Percentiles rank a stretch among this genome's conserved stretches.
These are phyloP conservation scores for Erebia ligea DNA, from an alignment of 2,888 invertebrate genomes.

Conservation along the genomic window DNA sequence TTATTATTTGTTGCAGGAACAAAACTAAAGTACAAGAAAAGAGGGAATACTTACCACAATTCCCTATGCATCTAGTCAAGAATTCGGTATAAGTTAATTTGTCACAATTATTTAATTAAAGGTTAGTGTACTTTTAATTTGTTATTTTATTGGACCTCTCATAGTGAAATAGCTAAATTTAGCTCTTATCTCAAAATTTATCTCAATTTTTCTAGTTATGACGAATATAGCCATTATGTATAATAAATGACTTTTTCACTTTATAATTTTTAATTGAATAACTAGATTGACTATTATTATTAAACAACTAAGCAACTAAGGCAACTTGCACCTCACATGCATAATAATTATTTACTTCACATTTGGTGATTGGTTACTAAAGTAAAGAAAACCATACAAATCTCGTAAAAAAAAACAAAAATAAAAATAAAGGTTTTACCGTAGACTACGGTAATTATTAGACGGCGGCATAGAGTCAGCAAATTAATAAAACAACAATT, in stretches of 20 bases:
- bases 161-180: not conserved
- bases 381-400: not conserved
- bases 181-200: too few relatives aligned
- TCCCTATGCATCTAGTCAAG: constrained; percentile 71
- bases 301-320: too few relatives aligned
- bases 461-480: not conserved
- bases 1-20: constrained; percentile 61
- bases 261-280: too few relatives aligned
- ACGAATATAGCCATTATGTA: too few relatives aligned
- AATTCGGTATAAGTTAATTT: constrained; percentile 38
- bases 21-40: constrained; percentile 62
- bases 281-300: too few relatives aligned
- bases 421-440: not conserved
- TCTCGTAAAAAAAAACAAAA: not conserved
- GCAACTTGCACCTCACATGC: too few relatives aligned
- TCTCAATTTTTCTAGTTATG: too few relatives aligned
- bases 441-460: not conserved
- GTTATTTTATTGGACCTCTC: not conserved
- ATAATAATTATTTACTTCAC: too few relatives aligned
- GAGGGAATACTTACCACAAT: constrained; percentile 68
- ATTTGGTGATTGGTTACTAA: too few relatives aligned
- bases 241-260: too few relatives aligned
- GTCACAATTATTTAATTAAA: constrained; percentile 12
- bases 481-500: constrained; percentile 12
- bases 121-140: constrained; percentile 7